A percentile compares a stretch with the other conserved stretches of the same genome.
Conservation (phyloP, 2,797 vertebrate genomes). For the Stomatorhinus walkeri region DNA sequence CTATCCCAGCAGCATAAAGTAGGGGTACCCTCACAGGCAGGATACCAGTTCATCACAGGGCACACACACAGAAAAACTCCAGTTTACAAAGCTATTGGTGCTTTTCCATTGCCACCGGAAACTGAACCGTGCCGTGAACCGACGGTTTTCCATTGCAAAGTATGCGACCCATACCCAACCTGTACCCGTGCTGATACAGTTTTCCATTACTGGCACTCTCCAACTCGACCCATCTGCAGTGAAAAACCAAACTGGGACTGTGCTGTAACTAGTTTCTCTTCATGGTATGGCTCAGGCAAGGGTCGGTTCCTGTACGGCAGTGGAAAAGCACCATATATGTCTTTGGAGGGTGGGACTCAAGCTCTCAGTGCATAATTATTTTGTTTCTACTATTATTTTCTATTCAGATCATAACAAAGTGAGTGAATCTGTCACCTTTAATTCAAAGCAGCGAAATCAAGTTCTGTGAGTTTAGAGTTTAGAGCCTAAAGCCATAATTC, state of each 20-base stretch:
- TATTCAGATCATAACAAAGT: not conserved
- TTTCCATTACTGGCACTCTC: not conserved
- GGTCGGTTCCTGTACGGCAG: not conserved
- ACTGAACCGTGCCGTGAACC: not conserved
- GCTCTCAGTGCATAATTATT: not conserved
- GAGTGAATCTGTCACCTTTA: not conserved
- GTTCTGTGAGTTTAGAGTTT: not conserved
- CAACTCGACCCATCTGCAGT: not conserved
- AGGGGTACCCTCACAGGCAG: not conserved
- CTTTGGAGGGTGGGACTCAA: not conserved
- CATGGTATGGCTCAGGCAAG: not conserved
- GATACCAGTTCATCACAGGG: not conserved
- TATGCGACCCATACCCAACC: not conserved
- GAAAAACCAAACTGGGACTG: not conserved
- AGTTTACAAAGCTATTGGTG: not conserved
- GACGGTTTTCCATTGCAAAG: not conserved
- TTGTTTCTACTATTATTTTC: not conserved
- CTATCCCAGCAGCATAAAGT: not conserved
- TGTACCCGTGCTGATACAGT: not conserved
- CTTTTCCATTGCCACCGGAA: not conserved
- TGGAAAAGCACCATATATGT: not conserved
- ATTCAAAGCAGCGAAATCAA: not conserved
- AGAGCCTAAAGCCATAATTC: not conserved
- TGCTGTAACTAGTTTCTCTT: not conserved
- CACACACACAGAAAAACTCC: not conserved